Evolutionary conservation across 2,797 vertebrate genomes (phyloP).

Genomic region (Pangasius larnaudii): DNA sequence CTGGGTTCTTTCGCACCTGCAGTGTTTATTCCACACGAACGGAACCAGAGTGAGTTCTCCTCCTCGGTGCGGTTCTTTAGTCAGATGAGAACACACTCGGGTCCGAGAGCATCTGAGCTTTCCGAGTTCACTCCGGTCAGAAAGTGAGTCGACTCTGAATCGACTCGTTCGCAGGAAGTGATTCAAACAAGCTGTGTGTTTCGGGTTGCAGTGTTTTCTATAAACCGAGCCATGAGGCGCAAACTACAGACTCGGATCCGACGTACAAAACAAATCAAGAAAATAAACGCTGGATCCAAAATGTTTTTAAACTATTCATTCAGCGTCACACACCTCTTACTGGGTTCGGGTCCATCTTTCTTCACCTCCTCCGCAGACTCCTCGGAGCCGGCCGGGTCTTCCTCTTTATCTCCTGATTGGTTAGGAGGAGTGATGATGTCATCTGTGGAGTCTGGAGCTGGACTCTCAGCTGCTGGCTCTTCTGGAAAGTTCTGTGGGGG

Average conservation of each 20-base stretch:
- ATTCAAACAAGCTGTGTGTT: not conserved
- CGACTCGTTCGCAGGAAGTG: not conserved
- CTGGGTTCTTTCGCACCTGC: not conserved
- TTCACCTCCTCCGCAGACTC: constrained; percentile 56
- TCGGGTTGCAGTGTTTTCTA: not conserved
- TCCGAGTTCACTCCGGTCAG: not conserved
- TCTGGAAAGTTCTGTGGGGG: constrained; percentile 55
- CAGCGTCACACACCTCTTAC: constrained; percentile 66
- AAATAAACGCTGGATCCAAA: not conserved
- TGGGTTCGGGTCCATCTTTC: constrained; percentile 52
- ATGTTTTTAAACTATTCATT: not conserved
- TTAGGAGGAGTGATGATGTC: constrained; percentile 6
- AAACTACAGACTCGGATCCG: not conserved
- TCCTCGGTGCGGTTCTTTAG: not conserved
- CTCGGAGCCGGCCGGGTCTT: constrained; percentile 38
- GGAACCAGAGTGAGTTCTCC: not conserved
- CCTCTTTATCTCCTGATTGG: constrained; percentile 46
- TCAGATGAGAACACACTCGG: not conserved
- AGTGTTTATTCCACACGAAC: not conserved
- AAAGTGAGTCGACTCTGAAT: not conserved
- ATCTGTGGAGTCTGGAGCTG: constrained; percentile 39
- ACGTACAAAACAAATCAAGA: too few species aligned
- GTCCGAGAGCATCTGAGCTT: not conserved
- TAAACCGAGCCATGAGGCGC: not conserved
- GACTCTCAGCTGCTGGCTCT: constrained; percentile 30